Evolutionary conservation across 2,113 vertebrate genomes (phyloP).

Genomic region (Pipa parva): DNA sequence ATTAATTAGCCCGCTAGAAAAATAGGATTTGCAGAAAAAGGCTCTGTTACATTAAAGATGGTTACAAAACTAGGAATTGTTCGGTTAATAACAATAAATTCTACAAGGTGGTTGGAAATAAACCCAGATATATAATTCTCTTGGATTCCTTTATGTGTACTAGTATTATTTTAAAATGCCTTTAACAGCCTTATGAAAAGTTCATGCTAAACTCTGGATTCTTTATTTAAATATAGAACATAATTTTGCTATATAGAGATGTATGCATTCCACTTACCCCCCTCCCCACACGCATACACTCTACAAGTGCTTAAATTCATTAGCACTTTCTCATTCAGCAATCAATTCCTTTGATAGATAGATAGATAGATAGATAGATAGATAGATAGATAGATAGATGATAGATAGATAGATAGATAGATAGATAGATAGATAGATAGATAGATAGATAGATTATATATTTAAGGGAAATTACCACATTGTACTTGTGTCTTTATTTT

Average conservation of each 20-base stretch:
- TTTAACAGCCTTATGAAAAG: background rate
- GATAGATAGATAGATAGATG: too few relatives aligned
- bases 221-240: background rate
- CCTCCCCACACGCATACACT: too few relatives aligned
- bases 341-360: too few relatives aligned
- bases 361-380: too few relatives aligned
- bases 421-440: too few relatives aligned
- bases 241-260: background rate
- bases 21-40: constrained; percentile 1
- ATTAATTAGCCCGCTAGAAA: constrained; percentile 15
- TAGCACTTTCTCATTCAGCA: too few relatives aligned
- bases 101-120: background rate
- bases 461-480: too few relatives aligned
- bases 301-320: too few relatives aligned
- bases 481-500: too few relatives aligned
- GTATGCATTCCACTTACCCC: background rate
- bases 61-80: background rate
- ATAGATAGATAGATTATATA: too few relatives aligned
- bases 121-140: background rate
- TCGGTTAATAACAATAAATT: background rate
- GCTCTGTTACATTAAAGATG: background rate
- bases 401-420: too few relatives aligned
- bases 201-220: background rate
- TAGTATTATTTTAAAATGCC: background rate
- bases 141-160: background rate